phyloP scores from a whole-genome alignment of 1,140 invertebrate species.

The Drosophila kohkoa region DNA sequence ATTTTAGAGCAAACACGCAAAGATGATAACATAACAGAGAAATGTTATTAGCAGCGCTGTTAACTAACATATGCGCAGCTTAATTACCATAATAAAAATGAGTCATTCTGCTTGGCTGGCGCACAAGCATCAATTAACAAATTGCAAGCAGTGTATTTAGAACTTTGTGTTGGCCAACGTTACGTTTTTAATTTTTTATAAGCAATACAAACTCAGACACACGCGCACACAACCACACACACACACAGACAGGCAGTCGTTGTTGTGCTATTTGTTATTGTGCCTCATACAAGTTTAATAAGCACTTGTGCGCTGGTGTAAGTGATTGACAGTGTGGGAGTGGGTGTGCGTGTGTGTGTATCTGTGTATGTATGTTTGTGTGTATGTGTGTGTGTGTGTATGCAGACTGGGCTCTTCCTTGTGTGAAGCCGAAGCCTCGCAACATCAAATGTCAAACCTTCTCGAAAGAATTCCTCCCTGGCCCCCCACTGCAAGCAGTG shows the following conservation, averaged over 20 bases:
- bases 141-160: slow-evolving; percentile 20
- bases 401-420: neutral
- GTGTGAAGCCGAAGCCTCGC: slow-evolving; percentile 9
- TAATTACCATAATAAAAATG: neutral
- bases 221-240: neutral
- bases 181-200: slow-evolving; percentile 71
- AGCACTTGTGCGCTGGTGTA: slow-evolving; percentile 38
- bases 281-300: slow-evolving; percentile 73
- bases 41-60: slow-evolving; percentile 1
- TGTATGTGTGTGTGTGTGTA: neutral
- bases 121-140: slow-evolving; percentile 1
- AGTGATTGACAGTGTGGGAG: slow-evolving; percentile 9
- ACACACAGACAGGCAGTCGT: slow-evolving; percentile 10
- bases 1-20: neutral
- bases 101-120: neutral
- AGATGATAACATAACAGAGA: neutral
- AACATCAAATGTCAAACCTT: slow-evolving; percentile 39
- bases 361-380: neutral
- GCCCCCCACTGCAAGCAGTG: neutral
- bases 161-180: neutral
- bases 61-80: neutral
- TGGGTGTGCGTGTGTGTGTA: neutral
- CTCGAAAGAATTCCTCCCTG: slow-evolving; percentile 15
- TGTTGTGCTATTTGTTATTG: slow-evolving; percentile 65
- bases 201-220: slow-evolving; percentile 43